phyloP scores from a whole-genome alignment of 2,888 invertebrate genomes.

The Catocala sponsa region DNA sequence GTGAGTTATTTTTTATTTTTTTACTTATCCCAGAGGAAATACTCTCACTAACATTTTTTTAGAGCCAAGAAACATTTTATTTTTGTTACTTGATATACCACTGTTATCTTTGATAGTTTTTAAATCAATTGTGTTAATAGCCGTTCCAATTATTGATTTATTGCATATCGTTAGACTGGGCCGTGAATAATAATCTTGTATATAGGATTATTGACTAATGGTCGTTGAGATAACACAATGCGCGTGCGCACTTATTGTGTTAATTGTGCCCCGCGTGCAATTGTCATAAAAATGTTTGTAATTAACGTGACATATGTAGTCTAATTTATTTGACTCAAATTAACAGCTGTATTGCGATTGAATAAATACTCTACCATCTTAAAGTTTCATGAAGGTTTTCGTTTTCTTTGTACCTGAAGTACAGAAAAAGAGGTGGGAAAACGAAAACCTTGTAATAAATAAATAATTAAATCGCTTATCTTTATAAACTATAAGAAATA shows the following conservation, averaged over 20 bases:
- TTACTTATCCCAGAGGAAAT: not conserved
- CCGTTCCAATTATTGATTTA: not conserved
- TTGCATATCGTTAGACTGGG: conserved; percentile 8
- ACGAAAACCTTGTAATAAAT: no score
- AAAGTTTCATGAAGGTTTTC: no score
- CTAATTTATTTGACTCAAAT: no score
- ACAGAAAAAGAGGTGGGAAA: no score
- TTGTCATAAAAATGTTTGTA: not conserved
- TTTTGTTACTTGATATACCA: no score
- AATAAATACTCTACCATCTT: no score
- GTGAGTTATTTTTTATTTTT: conserved; percentile 68
- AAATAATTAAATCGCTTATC: no score
- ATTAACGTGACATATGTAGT: not conserved
- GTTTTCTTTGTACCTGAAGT: no score
- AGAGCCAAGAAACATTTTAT: no score
- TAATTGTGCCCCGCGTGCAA: not conserved
- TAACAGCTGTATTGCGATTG: no score
- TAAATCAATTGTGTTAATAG: not conserved
- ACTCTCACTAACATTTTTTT: conserved; percentile 2
- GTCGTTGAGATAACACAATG: conserved; percentile 2
- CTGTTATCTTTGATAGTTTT: not conserved
- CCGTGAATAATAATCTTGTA: not conserved
- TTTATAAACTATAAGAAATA: no score
- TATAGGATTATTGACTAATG: conserved; percentile 4
- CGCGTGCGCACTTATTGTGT: conserved; percentile 2